Evolutionary conservation across 2,113 vertebrate genomes (phyloP).

Genomic region (Charadrius vociferus): DNA sequence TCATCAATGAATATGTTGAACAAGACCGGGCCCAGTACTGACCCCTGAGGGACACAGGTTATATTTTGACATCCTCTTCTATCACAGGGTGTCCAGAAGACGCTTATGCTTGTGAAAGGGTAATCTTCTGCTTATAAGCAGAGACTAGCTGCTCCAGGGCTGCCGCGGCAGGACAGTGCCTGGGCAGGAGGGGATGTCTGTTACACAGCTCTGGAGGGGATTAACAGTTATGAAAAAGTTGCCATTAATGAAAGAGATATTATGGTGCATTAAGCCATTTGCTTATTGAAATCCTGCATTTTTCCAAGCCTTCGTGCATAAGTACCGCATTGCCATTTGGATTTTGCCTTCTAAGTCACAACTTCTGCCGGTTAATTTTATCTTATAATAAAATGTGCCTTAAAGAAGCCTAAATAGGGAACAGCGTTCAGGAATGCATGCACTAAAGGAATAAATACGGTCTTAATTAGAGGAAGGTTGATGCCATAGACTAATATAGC

Average conservation of each 20-base stretch:
- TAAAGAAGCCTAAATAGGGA: not conserved
- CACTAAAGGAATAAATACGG: not conserved
- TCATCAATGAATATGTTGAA: no score
- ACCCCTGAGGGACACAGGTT: no score
- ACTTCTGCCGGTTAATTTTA: not conserved
- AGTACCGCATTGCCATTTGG: not conserved
- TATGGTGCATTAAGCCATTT: not conserved
- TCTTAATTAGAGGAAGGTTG: not conserved
- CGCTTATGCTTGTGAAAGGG: rapidly evolving
- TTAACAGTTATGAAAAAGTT: not conserved
- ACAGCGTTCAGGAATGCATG: not conserved
- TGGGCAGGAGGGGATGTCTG: not conserved
- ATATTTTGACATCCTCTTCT: not conserved
- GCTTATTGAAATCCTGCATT: not conserved
- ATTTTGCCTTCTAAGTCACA: not conserved
- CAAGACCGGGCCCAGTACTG: no score
- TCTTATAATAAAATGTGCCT: not conserved
- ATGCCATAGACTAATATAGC: no score
- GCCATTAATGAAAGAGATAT: not conserved
- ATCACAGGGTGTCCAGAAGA: not conserved
- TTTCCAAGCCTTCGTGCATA: not conserved
- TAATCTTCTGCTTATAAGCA: not conserved
- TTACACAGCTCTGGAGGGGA: not conserved
- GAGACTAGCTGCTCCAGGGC: not conserved
- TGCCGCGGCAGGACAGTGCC: rapidly evolving